These are phyloP conservation scores for Ceyx margarethae DNA, from an alignment of 2,113 vertebrate genomes.

Conservation along the genomic window DNA sequence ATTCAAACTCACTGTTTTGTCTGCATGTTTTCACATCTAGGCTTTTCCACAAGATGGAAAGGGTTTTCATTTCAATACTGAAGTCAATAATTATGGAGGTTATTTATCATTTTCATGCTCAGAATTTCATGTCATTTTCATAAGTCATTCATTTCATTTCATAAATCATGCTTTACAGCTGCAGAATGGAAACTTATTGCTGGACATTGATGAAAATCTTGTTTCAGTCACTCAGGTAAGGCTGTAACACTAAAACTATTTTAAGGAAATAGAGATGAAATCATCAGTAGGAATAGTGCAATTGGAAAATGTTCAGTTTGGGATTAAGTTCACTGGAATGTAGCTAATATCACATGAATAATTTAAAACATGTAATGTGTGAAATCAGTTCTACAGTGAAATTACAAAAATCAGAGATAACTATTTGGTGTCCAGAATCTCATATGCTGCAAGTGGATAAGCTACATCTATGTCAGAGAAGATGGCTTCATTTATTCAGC, in stretches of 20 bases:
- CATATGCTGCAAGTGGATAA: neutral
- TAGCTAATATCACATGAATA: conserved; percentile 24
- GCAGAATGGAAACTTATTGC: conserved; percentile 86
- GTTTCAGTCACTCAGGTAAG: conserved; percentile 87
- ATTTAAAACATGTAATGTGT: neutral
- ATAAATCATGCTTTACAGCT: conserved; percentile 83
- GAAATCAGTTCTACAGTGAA: conserved; percentile 34
- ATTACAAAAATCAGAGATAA: conserved; percentile 8
- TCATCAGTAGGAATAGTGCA: neutral
- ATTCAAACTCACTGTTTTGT: neutral
- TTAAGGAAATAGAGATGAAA: conserved; percentile 49
- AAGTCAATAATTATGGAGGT: conserved; percentile 55
- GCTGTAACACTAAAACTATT: conserved; percentile 30
- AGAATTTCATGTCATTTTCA: conserved; percentile 75
- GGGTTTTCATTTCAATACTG: neutral
- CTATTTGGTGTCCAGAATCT: neutral
- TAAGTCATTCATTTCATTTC: conserved; percentile 77
- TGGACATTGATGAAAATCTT: conserved; percentile 86
- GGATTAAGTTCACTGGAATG: neutral
- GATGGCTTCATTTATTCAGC: neutral
- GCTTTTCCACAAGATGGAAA: neutral
- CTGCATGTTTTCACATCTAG: neutral
- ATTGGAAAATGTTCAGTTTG: neutral
- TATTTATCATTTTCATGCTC: conserved; percentile 69
- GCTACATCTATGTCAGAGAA: neutral